A percentile compares a stretch with the other conserved stretches of the same genome.
Conservation (phyloP, 2,888 invertebrate genomes). For the Synanthedon andrenaeformis region DNA sequence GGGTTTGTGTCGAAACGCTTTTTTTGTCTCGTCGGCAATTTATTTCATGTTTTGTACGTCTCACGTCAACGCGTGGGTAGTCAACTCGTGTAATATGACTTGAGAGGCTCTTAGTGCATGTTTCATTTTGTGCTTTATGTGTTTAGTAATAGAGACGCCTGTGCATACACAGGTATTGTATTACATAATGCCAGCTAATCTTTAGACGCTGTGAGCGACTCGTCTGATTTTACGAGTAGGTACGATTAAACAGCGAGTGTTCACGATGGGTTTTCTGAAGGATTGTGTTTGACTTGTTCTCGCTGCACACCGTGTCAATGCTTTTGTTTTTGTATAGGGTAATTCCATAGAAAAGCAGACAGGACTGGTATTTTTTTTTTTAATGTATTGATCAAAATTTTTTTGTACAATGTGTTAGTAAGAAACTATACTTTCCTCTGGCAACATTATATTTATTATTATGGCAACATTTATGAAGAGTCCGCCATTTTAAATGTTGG, state of each 20-base stretch:
- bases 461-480: too few relatives aligned
- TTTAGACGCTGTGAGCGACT: constrained; percentile 5
- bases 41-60: constrained; percentile 18
- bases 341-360: too few relatives aligned
- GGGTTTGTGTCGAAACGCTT: constrained; percentile 15
- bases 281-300: constrained; percentile 4
- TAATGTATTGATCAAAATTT: too few relatives aligned
- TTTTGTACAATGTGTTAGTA: too few relatives aligned
- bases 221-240: constrained; percentile 7
- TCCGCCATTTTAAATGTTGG: too few relatives aligned
- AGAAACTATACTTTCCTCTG: too few relatives aligned
- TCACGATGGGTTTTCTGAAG: constrained; percentile 3
- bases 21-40: constrained; percentile 31
- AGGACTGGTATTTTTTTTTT: too few relatives aligned
- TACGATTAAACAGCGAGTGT: constrained; percentile 9
- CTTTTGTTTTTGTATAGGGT: constrained; percentile 7
- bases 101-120: not conserved
- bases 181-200: constrained; percentile 7
- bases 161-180: constrained; percentile 12
- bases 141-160: constrained; percentile 5
- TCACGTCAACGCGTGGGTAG: constrained; percentile 12
- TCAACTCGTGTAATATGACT: constrained; percentile 2
- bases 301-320: constrained; percentile 2
- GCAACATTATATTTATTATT: too few relatives aligned
- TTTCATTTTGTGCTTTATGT: not conserved